phyloP scores from a whole-genome alignment of 2,113 vertebrate genomes.

The Lepisosteus osseus region DNA sequence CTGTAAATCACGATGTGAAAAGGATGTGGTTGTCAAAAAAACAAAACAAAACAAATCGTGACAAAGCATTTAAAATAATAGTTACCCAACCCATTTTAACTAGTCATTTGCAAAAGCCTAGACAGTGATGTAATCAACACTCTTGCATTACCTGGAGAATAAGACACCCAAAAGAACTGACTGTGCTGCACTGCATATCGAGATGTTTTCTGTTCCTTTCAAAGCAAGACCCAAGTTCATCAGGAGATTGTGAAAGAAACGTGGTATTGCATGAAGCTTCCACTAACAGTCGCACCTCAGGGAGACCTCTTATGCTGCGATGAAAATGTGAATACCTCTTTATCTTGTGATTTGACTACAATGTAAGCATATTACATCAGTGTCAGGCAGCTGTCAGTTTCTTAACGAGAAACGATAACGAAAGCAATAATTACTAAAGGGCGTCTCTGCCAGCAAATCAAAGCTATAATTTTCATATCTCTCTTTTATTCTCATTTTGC shows the following conservation, averaged over 20 bases:
- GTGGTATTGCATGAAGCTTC: too few relatives aligned
- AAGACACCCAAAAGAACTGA: background rate
- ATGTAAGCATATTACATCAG: conserved; percentile 36
- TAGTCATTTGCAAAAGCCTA: conserved; percentile 31
- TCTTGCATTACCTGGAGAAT: background rate
- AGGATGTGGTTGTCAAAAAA: conserved; percentile 5
- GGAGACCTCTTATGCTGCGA: background rate
- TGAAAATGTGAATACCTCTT: background rate
- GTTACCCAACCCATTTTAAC: conserved; percentile 14
- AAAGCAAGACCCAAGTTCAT: background rate
- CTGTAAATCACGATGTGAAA: background rate
- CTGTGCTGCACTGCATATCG: background rate
- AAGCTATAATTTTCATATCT: conserved; percentile 50
- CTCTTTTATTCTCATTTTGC: conserved; percentile 20
- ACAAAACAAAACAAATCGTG: background rate
- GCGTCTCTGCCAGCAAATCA: conserved; percentile 38
- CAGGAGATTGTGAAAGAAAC: background rate
- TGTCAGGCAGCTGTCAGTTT: conserved; percentile 46
- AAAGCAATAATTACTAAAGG: conserved; percentile 63
- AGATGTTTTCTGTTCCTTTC: background rate
- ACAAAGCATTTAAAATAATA: conserved; percentile 10
- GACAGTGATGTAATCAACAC: conserved; percentile 14
- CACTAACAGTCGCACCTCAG: too few relatives aligned
- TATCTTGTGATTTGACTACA: conserved; percentile 10
- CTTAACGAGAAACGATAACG: conserved; percentile 47